Percentiles rank a stretch among this genome's conserved stretches.
Conservation (phyloP, 2,113 vertebrate genomes). For the Hypomesus transpacificus region DNA sequence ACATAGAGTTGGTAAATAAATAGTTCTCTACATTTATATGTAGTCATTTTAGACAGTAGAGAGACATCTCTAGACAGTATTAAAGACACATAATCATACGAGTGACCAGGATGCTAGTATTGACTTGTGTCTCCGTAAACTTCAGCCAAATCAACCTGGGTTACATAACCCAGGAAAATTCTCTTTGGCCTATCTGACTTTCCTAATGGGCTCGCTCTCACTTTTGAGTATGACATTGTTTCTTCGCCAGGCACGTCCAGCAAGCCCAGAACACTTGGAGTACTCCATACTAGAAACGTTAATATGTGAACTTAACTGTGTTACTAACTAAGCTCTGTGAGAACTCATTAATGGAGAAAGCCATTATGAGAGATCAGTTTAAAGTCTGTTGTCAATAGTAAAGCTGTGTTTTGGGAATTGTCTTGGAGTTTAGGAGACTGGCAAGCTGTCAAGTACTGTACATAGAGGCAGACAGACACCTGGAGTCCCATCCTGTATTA, state of each 20-base stretch:
- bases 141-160: too few species aligned
- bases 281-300: neutral
- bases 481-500: constrained; percentile 45
- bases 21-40: too few species aligned
- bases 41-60: too few species aligned
- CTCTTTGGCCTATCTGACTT: neutral
- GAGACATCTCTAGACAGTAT: too few species aligned
- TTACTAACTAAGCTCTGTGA: neutral
- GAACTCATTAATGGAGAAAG: neutral
- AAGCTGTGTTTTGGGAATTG: neutral
- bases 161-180: too few species aligned
- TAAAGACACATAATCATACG: neutral
- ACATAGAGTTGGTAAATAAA: neutral
- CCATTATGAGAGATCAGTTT: too few species aligned
- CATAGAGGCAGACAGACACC: neutral
- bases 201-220: neutral
- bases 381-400: neutral
- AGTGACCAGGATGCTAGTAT: neutral
- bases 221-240: too few species aligned
- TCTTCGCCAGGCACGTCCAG: too few species aligned
- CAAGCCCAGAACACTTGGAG: too few species aligned
- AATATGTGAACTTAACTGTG: neutral
- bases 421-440: too few species aligned
- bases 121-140: neutral
- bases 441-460: neutral